Percentiles rank a stretch among this genome's conserved stretches.
Evolutionary conservation across 2,888 invertebrate genomes (phyloP).

Genomic region (Didymodactylos carnosus): DNA sequence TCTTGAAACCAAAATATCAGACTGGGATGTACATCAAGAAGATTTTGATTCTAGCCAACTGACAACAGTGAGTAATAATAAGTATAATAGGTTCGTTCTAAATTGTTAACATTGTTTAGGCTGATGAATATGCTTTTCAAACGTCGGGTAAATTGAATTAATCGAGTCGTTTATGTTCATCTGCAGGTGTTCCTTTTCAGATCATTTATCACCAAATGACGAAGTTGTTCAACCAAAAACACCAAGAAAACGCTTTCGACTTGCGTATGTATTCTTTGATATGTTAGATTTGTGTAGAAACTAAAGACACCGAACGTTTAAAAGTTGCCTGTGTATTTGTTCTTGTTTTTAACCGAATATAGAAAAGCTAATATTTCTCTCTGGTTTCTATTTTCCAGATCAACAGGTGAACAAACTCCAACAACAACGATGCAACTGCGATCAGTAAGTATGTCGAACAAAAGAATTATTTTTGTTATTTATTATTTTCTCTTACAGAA

Average conservation of each 20-base stretch:
- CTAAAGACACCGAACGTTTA: too few relatives aligned
- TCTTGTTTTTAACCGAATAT: too few relatives aligned
- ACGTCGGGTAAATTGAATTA: not conserved
- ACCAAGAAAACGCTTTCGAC: not conserved
- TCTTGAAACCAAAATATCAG: too few relatives aligned
- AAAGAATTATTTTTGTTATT: not conserved
- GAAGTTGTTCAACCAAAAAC: not conserved
- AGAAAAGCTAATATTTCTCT: too few relatives aligned
- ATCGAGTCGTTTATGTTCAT: not conserved
- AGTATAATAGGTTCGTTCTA: too few relatives aligned
- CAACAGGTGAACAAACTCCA: not conserved
- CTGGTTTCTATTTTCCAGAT: not conserved
- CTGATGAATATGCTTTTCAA: too few relatives aligned
- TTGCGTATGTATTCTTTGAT: not conserved
- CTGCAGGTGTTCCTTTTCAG: not conserved
- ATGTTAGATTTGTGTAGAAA: too few relatives aligned
- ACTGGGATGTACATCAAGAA: not conserved
- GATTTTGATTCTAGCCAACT: too few relatives aligned
- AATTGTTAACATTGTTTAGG: too few relatives aligned
- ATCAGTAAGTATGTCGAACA: not conserved
- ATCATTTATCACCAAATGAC: not conserved
- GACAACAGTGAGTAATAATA: too few relatives aligned
- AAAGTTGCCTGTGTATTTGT: too few relatives aligned
- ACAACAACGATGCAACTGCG: not conserved
- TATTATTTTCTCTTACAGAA: not conserved